Conservation (phyloP, 1,140 invertebrate species). For the Cherax destructor region DNA sequence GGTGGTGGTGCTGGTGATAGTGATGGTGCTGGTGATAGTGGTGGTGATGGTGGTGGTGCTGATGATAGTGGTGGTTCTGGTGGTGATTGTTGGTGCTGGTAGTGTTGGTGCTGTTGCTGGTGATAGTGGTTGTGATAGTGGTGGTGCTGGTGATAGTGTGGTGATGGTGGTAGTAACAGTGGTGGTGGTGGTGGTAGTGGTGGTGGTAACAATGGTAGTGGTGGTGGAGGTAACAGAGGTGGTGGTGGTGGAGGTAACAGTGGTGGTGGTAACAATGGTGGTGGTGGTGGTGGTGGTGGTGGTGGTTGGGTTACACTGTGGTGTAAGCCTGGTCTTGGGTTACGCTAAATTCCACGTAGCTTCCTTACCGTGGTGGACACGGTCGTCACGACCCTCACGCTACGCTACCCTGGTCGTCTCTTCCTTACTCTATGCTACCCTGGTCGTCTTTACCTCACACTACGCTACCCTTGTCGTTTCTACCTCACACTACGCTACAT, state of each 20-base stretch:
- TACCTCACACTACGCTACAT: too few species aligned
- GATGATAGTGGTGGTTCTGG: not conserved
- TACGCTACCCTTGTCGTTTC: too few species aligned
- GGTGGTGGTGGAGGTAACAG: too few species aligned
- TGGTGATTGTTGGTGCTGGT: slow-evolving; percentile 1
- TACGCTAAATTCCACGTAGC: slow-evolving; percentile 52
- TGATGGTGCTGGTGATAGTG: too few species aligned
- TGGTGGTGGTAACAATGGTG: too few species aligned
- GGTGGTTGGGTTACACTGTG: slow-evolving; percentile 42
- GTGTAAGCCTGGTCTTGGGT: slow-evolving; percentile 54
- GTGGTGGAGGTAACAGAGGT: too few species aligned
- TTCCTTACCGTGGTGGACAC: slow-evolving; percentile 1
- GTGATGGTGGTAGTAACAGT: too few species aligned
- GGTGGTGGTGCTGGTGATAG: too few species aligned
- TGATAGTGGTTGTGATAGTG: not conserved
- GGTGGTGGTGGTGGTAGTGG: too few species aligned
- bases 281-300: not conserved
- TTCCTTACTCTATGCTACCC: too few species aligned
- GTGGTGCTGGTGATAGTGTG: not conserved
- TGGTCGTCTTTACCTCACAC: too few species aligned
- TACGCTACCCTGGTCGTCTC: not conserved
- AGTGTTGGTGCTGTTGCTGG: slow-evolving; percentile 32
- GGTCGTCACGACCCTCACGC: not conserved
- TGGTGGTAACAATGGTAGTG: too few species aligned
- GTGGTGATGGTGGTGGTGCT: slow-evolving; percentile 2